Evolutionary conservation across 1,140 invertebrate genomes (phyloP).

Genomic region (Lepeophtheirus salmonis): DNA sequence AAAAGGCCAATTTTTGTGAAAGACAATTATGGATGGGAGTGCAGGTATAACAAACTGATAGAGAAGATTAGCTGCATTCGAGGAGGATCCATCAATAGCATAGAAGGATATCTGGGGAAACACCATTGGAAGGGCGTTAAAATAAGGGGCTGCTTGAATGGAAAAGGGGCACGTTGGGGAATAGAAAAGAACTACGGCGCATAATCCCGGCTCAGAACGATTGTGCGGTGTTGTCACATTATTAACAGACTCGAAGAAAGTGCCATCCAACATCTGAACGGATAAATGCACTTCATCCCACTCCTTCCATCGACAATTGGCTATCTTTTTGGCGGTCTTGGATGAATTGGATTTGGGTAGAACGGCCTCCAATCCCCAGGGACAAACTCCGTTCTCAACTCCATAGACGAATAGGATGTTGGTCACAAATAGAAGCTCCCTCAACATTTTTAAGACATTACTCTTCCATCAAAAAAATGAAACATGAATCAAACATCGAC

Average conservation of each 20-base stretch:
- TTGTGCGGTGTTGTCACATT: constrained; percentile 21
- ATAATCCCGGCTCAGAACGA: constrained; percentile 33
- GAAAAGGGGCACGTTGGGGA: constrained; percentile 72
- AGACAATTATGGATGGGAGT: constrained; percentile 73
- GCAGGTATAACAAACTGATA: constrained; percentile 77
- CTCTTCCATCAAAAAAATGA: no score
- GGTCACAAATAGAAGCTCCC: no score
- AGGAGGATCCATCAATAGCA: constrained; percentile 52
- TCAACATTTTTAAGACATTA: no score
- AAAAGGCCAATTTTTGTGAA: constrained; percentile 70
- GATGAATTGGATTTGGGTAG: not conserved
- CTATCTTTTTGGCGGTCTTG: not conserved
- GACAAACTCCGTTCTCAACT: no score
- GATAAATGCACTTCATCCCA: not conserved
- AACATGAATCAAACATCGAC: no score
- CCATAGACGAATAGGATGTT: no score
- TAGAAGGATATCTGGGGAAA: constrained; percentile 69
- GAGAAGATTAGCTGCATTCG: constrained; percentile 36
- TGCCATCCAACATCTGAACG: not conserved
- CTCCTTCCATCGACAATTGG: not conserved
- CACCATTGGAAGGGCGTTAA: constrained; percentile 61
- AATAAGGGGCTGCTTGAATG: constrained; percentile 63
- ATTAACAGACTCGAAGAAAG: not conserved
- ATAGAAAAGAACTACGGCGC: constrained; percentile 56
- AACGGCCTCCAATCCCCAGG: not conserved